Evolutionary conservation across 2,797 vertebrate species (phyloP), one percentile per base, ranked within the genome.

Genomic region (Syngnathus acus): DNA sequence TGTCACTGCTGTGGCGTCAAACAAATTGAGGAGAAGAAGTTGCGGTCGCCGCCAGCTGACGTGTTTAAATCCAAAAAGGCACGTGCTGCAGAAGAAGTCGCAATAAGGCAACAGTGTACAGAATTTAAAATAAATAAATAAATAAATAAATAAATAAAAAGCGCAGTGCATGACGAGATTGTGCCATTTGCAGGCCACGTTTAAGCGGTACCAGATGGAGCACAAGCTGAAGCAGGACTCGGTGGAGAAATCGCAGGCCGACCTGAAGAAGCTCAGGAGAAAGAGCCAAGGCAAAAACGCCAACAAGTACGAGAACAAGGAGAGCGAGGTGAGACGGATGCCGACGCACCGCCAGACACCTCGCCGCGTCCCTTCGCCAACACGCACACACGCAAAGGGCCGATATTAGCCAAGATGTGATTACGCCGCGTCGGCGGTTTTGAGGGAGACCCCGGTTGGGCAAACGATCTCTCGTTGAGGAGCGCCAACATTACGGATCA

Each of bases 241-340:
- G 45, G 83, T 98, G 87, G 96, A 98, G 82, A 93, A 92, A 64
- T 95, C 95, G n/a, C 94, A 96, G 71, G 90, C 95, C 0, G 96
- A 98, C 66, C 82, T 98, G 82, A 98, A 98, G 85, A 98, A 96
- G 85, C 93, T 98, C 78, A 82, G 93, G 80, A 92, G 95, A 73
- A 98, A 98, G 92, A 98, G 95, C 84, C 96, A 98, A 88, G 95
- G 95, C 68, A 93, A 95, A 75, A 97, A 98, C 3, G 92, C 93
- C 4, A 86, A 78, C 8, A 98, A 98, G 83, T 98, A 98, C 0
- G 96, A 98, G 67, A 91, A 86, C 81, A 98, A 93, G 81, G 96
- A 98, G 88, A 93, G 87, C 1, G 96, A 98, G 95, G 96, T 98
- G 70, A 88, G 92, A n/a, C 1, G 2, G 65, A 55, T 7, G 2